Percentiles rank a stretch among this genome's conserved stretches.
Evolutionary conservation across 2,888 invertebrate genomes (phyloP).

Genomic region (Agapetus fuscipes): DNA sequence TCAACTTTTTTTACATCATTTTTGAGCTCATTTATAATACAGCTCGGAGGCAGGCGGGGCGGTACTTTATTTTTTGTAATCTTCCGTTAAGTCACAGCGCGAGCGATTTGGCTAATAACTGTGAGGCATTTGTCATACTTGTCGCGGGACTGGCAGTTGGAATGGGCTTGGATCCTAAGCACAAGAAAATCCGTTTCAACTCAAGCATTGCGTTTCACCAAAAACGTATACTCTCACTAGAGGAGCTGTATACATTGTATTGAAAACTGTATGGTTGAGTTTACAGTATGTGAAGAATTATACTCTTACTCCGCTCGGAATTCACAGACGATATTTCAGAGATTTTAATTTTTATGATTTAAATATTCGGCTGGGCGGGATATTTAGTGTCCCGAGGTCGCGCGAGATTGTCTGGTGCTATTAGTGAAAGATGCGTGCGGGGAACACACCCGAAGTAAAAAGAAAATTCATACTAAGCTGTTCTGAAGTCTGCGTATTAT

Average conservation of each 20-base stretch:
- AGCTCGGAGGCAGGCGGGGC: slow-evolving; percentile 9
- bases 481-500: too few species aligned
- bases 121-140: slow-evolving; percentile 16
- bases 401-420: background rate
- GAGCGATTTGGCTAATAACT: slow-evolving; percentile 20
- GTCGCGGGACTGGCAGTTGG: slow-evolving; percentile 1
- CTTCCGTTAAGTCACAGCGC: slow-evolving; percentile 13
- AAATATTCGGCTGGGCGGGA: slow-evolving; percentile 8
- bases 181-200: too few species aligned
- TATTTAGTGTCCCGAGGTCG: slow-evolving; percentile 3
- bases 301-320: background rate
- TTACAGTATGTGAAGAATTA: too few species aligned
- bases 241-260: too few species aligned
- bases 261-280: too few species aligned
- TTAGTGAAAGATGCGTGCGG: too few species aligned
- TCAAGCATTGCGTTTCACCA: too few species aligned
- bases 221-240: too few species aligned
- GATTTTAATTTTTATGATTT: slow-evolving; percentile 12
- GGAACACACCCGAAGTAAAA: too few species aligned
- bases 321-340: slow-evolving; percentile 4
- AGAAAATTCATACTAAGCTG: too few species aligned
- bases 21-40: slow-evolving; percentile 15
- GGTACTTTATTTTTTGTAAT: slow-evolving; percentile 12
- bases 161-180: slow-evolving; percentile 5
- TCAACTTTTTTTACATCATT: slow-evolving; percentile 10